Evolutionary conservation across 2,797 vertebrate species (phyloP).

Genomic region (Gymnocypris eckloni): DNA sequence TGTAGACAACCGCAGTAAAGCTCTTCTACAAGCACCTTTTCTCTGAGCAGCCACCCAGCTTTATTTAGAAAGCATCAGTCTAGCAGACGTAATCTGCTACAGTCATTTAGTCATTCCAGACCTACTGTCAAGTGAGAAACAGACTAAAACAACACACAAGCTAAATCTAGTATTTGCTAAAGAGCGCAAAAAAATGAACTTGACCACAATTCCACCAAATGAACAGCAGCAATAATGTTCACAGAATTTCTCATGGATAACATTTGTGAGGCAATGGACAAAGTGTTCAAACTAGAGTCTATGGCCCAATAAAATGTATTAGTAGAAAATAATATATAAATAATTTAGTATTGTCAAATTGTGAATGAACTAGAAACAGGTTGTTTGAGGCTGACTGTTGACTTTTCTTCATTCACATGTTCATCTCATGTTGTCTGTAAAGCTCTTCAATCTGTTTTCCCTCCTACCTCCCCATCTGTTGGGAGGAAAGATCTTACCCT

Average conservation of each 20-base stretch:
- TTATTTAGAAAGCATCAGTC: slow-evolving; percentile 44
- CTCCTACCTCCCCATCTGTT: slow-evolving; percentile 46
- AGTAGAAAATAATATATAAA: not conserved
- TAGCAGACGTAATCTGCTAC: not conserved
- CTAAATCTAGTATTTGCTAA: not conserved
- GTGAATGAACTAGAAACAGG: slow-evolving; percentile 14
- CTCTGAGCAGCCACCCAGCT: slow-evolving; percentile 16
- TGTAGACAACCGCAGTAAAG: slow-evolving; percentile 7
- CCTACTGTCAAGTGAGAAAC: not conserved
- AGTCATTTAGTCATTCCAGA: slow-evolving; percentile 1
- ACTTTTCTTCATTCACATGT: slow-evolving; percentile 37
- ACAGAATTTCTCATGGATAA: not conserved
- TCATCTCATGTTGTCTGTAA: slow-evolving; percentile 17
- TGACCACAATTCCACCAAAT: not conserved
- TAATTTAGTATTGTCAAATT: not conserved
- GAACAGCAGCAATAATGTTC: not conserved
- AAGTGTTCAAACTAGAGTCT: not conserved
- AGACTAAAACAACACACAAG: not conserved
- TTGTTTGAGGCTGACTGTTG: not conserved
- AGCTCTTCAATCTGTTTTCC: slow-evolving; percentile 22
- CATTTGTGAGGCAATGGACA: not conserved
- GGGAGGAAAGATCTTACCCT: slow-evolving; percentile 25
- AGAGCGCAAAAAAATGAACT: not conserved
- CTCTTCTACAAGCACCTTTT: slow-evolving; percentile 3
- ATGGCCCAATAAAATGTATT: not conserved